Evolutionary conservation across 2,888 invertebrate genomes (phyloP).

Genomic region (Limnephilus auricula): DNA sequence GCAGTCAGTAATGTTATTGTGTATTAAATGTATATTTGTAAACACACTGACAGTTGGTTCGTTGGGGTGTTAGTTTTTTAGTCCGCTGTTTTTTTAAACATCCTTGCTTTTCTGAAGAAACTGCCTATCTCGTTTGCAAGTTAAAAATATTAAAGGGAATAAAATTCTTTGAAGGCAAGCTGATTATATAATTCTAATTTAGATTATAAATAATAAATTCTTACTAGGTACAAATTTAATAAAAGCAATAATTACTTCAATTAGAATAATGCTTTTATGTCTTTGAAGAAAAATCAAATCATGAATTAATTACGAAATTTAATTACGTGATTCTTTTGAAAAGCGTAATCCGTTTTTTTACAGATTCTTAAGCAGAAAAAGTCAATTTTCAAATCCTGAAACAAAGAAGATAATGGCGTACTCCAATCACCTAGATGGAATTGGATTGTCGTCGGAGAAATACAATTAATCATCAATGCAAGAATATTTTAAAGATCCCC

Average conservation of each 20-base stretch:
- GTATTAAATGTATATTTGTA: no score
- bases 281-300: background rate
- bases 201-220: background rate
- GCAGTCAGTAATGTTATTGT: no score
- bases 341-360: background rate
- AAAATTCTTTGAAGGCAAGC: background rate
- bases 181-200: background rate
- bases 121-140: no score
- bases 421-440: slow-evolving; percentile 10
- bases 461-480: slow-evolving; percentile 18
- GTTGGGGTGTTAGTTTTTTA: no score
- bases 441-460: background rate
- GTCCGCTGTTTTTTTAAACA: no score
- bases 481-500: background rate
- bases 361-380: background rate
- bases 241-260: background rate
- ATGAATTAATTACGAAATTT: background rate
- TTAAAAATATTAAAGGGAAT: no score
- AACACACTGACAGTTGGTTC: no score
- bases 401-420: background rate
- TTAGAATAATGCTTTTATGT: background rate
- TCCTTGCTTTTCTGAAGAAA: no score
- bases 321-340: background rate
- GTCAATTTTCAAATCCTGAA: background rate
- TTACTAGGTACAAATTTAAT: background rate